These are phyloP conservation scores for Plebejus anna DNA, from an alignment of 2,888 invertebrate species.

Conservation along the genomic window DNA sequence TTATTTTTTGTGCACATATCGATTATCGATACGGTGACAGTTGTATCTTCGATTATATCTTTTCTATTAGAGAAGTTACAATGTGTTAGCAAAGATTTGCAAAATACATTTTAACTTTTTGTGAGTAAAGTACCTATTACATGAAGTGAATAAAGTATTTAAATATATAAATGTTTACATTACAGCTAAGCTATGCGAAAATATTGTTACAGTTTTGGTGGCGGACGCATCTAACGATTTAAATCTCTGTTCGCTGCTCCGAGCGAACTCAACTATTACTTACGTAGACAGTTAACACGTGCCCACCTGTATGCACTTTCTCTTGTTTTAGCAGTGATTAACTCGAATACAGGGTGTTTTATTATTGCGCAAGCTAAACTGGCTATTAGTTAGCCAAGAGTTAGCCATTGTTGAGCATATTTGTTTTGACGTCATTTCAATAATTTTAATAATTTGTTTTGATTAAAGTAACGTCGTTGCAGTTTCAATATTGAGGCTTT, in stretches of 20 bases:
- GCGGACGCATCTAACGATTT: neutral
- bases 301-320: slow-evolving; percentile 41
- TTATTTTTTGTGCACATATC: too few species aligned
- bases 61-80: too few species aligned
- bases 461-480: neutral
- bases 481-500: neutral
- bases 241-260: slow-evolving; percentile 43
- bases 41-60: too few species aligned
- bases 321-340: slow-evolving; percentile 35
- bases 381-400: neutral
- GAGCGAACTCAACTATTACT: slow-evolving; percentile 63
- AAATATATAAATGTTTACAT: too few species aligned
- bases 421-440: neutral
- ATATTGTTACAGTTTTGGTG: neutral
- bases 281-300: slow-evolving; percentile 62
- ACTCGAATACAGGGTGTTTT: slow-evolving; percentile 19
- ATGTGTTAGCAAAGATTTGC: too few species aligned
- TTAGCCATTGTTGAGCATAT: neutral
- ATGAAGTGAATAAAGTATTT: too few species aligned
- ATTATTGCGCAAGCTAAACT: neutral
- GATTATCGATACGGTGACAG: too few species aligned
- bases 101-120: too few species aligned
- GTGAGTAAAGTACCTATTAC: too few species aligned
- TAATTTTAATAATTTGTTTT: neutral
- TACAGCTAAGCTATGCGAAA: neutral